Conservation (phyloP, 2,888 invertebrate genomes). For the Melanostoma scalare region DNA sequence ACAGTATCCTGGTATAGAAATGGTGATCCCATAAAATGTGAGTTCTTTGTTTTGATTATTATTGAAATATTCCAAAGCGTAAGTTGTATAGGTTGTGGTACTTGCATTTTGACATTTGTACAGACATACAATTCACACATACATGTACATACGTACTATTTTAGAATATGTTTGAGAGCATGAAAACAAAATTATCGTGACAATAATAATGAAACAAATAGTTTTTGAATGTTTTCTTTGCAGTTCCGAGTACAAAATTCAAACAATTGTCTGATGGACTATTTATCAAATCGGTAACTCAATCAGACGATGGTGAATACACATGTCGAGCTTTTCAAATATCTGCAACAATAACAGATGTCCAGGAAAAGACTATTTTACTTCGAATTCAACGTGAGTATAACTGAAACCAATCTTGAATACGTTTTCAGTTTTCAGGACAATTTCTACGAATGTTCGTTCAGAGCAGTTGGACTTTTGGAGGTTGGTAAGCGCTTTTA, state of each 20-base stretch:
- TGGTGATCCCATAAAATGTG: slow-evolving; percentile 81
- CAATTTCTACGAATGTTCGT: no score
- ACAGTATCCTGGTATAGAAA: slow-evolving; percentile 82
- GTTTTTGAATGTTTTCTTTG: slow-evolving; percentile 56
- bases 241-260: slow-evolving; percentile 82
- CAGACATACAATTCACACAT: no score
- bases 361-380: slow-evolving; percentile 83
- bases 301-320: slow-evolving; percentile 84
- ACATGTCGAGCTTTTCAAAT: slow-evolving; percentile 84
- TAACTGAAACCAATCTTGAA: not conserved
- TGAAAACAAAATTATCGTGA: not conserved
- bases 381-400: slow-evolving; percentile 85
- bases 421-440: no score
- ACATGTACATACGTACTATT: not conserved
- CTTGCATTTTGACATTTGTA: slow-evolving; percentile 1
- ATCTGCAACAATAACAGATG: slow-evolving; percentile 82
- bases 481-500: no score
- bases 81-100: slow-evolving; percentile 14
- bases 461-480: no score
- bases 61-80: slow-evolving; percentile 10
- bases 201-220: slow-evolving; percentile 29
- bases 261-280: slow-evolving; percentile 83
- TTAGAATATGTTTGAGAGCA: not conserved
- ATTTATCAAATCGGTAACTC: slow-evolving; percentile 83
- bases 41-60: slow-evolving; percentile 61